Percentiles rank a stretch among this genome's conserved stretches.
phyloP scores from a whole-genome alignment of 2,797 vertebrate genomes.

The Pseudochirops cupreus region DNA sequence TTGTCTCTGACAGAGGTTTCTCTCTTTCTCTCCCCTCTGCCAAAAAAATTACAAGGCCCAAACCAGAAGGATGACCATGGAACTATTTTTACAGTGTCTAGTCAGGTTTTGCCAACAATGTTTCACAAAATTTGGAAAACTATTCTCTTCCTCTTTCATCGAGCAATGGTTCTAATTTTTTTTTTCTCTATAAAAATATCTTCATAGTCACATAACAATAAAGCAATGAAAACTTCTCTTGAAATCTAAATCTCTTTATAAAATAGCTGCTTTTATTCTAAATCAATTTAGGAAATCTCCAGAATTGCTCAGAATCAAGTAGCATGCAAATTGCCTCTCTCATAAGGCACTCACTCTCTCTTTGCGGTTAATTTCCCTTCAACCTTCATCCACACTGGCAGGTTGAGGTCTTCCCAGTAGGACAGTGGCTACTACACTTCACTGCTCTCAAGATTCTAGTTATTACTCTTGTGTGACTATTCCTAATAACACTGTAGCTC shows the following conservation, averaged over 20 bases:
- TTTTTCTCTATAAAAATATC: neutral
- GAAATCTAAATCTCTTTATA: neutral
- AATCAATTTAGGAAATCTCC: neutral
- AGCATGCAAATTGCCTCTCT: neutral
- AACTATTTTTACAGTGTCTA: neutral
- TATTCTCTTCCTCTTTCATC: neutral
- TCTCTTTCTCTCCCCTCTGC: neutral
- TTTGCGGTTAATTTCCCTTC: neutral
- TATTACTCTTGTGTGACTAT: neutral
- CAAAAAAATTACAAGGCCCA: neutral
- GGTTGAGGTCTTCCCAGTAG: neutral
- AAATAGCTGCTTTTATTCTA: neutral
- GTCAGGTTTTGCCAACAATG: neutral
- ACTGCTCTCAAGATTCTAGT: neutral
- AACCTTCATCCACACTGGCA: neutral
- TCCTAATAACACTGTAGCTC: neutral
- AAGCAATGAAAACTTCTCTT: neutral
- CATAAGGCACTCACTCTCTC: neutral
- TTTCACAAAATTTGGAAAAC: neutral
- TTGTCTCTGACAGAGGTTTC: neutral
- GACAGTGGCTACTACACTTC: neutral
- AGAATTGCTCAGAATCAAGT: neutral
- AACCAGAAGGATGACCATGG: neutral
- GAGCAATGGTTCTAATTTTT: neutral
- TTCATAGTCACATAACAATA: neutral